These are phyloP conservation scores for Megaceryle alcyon DNA, from an alignment of 2,797 vertebrate genomes.

Conservation along the genomic window DNA sequence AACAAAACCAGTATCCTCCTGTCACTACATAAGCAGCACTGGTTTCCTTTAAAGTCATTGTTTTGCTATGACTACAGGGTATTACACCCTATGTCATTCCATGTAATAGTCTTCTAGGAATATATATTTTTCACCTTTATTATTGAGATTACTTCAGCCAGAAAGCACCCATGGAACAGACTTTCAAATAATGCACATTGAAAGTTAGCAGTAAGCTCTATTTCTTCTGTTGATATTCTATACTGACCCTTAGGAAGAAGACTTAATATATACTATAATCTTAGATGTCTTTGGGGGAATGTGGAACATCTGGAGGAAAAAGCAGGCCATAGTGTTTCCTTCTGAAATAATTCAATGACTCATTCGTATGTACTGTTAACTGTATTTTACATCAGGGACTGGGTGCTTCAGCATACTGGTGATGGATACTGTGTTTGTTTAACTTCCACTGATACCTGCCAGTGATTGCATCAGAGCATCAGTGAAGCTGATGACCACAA, in stretches of 20 bases:
- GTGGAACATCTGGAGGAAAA: background rate
- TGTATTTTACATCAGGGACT: background rate
- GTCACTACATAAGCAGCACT: background rate
- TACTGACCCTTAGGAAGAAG: background rate
- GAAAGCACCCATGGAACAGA: background rate
- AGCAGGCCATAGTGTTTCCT: background rate
- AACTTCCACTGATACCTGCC: background rate
- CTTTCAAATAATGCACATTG: background rate
- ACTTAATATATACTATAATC: background rate
- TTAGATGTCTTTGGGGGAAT: background rate
- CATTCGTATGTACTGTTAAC: background rate
- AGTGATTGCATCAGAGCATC: rapidly evolving
- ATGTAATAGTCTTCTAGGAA: background rate
- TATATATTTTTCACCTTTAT: background rate
- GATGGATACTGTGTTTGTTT: background rate
- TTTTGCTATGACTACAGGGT: background rate
- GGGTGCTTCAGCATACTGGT: background rate
- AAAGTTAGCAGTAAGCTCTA: background rate
- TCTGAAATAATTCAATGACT: background rate
- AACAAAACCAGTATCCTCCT: slow-evolving; percentile 23
- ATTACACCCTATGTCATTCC: background rate
- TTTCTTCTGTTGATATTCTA: background rate
- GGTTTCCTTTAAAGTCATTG: slow-evolving; percentile 18
- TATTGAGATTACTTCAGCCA: slow-evolving; percentile 9
- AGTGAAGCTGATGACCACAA: background rate